Evolutionary conservation across 1,140 invertebrate genomes (phyloP).

Genomic region (Grapholita molesta): DNA sequence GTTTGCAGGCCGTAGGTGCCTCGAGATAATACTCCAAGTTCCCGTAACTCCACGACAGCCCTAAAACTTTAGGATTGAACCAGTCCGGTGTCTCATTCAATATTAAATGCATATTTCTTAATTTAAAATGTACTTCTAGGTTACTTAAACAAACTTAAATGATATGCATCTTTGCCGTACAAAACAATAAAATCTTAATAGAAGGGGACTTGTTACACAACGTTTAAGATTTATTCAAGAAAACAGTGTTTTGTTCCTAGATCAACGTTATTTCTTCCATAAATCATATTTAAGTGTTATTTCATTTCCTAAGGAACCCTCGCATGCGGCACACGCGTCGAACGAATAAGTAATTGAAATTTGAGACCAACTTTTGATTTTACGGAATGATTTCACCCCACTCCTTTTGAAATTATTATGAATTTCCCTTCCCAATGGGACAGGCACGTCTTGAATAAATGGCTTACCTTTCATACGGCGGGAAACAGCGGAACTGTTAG

Average conservation of each 20-base stretch:
- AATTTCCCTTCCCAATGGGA: conserved; percentile 56
- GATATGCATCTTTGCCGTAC: neutral
- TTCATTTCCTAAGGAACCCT: conserved; percentile 71
- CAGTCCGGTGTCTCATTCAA: neutral
- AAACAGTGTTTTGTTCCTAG: conserved; percentile 70
- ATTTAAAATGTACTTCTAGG: neutral
- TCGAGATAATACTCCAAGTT: conserved; percentile 33
- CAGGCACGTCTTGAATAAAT: conserved; percentile 44
- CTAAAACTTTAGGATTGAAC: neutral
- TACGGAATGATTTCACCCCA: conserved; percentile 61
- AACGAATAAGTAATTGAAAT: conserved; percentile 77
- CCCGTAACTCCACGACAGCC: conserved; percentile 12
- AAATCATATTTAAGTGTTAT: conserved; percentile 76
- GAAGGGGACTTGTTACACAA: conserved; percentile 44
- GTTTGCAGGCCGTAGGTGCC: conserved; percentile 45
- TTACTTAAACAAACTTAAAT: neutral
- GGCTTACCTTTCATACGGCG: conserved; percentile 32
- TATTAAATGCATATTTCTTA: neutral
- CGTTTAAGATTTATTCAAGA: conserved; percentile 54
- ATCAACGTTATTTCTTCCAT: conserved; percentile 68
- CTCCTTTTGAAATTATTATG: conserved; percentile 70
- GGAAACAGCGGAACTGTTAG: conserved; percentile 19
- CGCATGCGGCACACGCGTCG: conserved; percentile 70
- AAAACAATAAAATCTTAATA: conserved; percentile 21
- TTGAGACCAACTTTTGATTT: conserved; percentile 75